Evolutionary conservation across 1,140 invertebrate species (phyloP), one percentile per base, ranked within the genome.

Genomic region (Tenebrio molitor): DNA sequence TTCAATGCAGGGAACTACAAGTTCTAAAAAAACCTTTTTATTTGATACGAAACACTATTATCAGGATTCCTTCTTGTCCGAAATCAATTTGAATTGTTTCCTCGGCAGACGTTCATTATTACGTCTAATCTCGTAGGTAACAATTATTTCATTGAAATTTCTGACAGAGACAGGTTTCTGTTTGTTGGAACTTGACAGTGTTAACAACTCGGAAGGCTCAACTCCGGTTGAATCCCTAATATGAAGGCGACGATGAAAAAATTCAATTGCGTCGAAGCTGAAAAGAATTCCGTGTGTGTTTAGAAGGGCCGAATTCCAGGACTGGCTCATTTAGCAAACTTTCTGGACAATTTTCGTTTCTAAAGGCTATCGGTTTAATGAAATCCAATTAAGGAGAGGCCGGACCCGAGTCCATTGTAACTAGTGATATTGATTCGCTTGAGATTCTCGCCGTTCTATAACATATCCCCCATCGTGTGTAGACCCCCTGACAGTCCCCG

Each of bases 361-460:
- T 44, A 68, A 65, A 68, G 42, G 41, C 25, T 44, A 71, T 71
- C 39, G 58, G 39, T 64, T 65, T 71, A 71, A 71, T 64, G 58
- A 71, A 71, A 71, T 71, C 70, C 70, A 71, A 71, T 71, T 71
- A 71, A 71, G 70, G 36, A 71, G 19, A 44, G 21, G 16, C 41
- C 15, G 15, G 58, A 42, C 63, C 34, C 58, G 19, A 44, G 34
- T 46, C 70, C 46, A 71, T 71, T 71, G 70, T 71, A 71, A 71
- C 70, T 65, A 50, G 70, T 65, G 62, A 50, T 71, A 71, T 71
- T 46, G 68, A 69, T 69, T 69, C 70, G 58, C 10, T 50, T 65
- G 53, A 44, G 62, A 23, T 67, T 68, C 65, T 39, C 33, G 33
- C 39, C 39, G 62, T 19, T 41, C 23, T 63, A 62, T 42, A 58